Evolutionary conservation across 2,113 vertebrate species (phyloP).

Genomic region (Pseudopodoces humilis): DNA sequence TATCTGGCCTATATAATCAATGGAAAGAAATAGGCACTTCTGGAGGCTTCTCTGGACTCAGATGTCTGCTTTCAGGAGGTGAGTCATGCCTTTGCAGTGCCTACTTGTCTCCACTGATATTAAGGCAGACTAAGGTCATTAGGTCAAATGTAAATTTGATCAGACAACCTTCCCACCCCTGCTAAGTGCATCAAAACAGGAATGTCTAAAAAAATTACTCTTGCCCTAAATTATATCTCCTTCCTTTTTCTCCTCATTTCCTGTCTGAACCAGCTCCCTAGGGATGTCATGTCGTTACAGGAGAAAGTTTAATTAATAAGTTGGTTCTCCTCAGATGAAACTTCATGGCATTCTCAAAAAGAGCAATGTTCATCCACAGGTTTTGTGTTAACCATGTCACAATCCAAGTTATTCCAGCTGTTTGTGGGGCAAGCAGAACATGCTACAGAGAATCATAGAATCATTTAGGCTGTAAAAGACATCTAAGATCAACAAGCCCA

Average conservation of each 20-base stretch:
- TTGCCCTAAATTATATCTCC: not conserved
- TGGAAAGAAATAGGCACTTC: not conserved
- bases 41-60: not conserved
- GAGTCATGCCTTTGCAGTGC: not conserved
- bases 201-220: not conserved
- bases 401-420: not conserved
- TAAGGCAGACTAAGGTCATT: not conserved
- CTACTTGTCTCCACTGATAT: not conserved
- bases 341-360: not conserved
- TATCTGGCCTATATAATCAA: not conserved
- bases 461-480: not conserved
- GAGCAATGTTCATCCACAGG: not conserved
- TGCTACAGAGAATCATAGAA: not conserved
- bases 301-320: not conserved
- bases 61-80: not conserved
- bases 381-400: not conserved
- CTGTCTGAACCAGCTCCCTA: not conserved
- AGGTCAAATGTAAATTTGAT: not conserved
- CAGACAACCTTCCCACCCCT: not conserved
- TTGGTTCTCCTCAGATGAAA: not conserved
- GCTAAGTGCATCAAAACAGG: not conserved
- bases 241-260: not conserved
- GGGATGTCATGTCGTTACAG: not conserved
- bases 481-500: too few species aligned
- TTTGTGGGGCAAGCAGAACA: not conserved